Evolutionary conservation across 2,113 vertebrate species (phyloP).

Genomic region (Vicugna pacos): DNA sequence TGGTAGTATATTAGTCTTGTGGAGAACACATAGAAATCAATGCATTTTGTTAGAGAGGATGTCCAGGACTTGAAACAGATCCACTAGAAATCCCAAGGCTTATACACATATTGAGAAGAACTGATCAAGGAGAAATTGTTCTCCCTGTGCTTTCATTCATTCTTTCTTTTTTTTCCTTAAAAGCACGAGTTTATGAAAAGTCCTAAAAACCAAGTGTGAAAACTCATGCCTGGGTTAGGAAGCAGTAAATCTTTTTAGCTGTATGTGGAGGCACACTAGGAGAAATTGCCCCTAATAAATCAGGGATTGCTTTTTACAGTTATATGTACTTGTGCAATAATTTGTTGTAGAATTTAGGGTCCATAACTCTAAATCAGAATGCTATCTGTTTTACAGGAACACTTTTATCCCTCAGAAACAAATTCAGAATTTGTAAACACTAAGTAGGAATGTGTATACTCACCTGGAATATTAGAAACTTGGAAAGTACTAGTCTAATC

Average conservation of each 20-base stretch:
- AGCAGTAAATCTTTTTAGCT: neutral
- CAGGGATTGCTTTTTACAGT: neutral
- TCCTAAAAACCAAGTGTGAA: neutral
- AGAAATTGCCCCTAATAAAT: neutral
- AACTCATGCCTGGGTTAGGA: neutral
- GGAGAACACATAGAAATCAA: neutral
- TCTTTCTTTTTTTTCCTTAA: neutral
- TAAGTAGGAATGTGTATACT: neutral
- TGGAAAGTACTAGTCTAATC: neutral
- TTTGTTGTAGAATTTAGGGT: neutral
- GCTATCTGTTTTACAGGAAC: neutral
- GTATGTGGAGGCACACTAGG: neutral
- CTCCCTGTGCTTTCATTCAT: neutral
- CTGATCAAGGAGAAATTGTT: neutral
- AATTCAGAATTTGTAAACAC: conserved; percentile 3
- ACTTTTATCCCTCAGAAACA: conserved; percentile 25
- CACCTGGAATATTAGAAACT: neutral
- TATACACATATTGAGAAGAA: neutral
- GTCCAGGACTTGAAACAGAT: neutral
- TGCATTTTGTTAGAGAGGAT: neutral
- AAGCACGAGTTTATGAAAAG: neutral
- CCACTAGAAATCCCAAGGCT: neutral
- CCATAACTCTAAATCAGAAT: neutral
- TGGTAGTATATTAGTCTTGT: neutral
- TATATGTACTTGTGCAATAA: neutral